phyloP scores from a whole-genome alignment of 2,113 vertebrate species.

The Anarhynchus alexandrinus region DNA sequence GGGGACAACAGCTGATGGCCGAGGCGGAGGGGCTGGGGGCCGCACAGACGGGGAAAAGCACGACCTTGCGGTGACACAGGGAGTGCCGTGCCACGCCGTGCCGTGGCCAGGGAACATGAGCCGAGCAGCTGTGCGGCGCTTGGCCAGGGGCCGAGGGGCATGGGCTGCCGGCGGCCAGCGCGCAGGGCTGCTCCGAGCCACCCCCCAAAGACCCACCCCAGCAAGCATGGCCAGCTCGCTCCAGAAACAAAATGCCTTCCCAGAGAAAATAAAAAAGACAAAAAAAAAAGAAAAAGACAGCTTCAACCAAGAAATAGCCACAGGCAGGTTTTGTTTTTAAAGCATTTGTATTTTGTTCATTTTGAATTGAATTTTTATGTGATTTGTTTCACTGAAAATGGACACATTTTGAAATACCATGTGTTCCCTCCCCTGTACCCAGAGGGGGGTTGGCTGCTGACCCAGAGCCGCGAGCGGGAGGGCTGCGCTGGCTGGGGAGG shows the following conservation, averaged over 20 bases:
- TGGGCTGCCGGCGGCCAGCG: not conserved
- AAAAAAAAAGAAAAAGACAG: not conserved
- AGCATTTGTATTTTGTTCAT: not conserved
- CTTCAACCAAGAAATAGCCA: conserved; percentile 19
- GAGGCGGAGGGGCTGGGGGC: not conserved
- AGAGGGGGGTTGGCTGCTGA: not conserved
- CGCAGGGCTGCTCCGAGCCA: not conserved
- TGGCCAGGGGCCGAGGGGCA: not conserved
- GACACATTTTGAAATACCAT: conserved; percentile 1
- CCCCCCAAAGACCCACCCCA: not conserved
- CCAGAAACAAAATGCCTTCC: not conserved
- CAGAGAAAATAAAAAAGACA: fast-evolving
- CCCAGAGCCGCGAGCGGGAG: not conserved
- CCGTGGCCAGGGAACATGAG: not conserved
- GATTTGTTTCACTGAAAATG: conserved; percentile 6
- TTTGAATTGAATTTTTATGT: conserved; percentile 15
- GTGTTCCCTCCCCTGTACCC: not conserved
- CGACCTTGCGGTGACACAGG: not conserved
- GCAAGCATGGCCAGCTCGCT: fast-evolving
- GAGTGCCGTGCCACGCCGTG: not conserved
- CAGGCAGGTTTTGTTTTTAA: conserved; percentile 22
- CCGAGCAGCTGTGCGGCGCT: not conserved
- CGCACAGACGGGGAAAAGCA: not conserved
- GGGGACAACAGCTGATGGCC: not conserved
- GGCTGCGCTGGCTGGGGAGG: not conserved